Base-by-base conservation (phyloP, 1,140 invertebrate genomes). In the Drosophila ironensis region DNA sequence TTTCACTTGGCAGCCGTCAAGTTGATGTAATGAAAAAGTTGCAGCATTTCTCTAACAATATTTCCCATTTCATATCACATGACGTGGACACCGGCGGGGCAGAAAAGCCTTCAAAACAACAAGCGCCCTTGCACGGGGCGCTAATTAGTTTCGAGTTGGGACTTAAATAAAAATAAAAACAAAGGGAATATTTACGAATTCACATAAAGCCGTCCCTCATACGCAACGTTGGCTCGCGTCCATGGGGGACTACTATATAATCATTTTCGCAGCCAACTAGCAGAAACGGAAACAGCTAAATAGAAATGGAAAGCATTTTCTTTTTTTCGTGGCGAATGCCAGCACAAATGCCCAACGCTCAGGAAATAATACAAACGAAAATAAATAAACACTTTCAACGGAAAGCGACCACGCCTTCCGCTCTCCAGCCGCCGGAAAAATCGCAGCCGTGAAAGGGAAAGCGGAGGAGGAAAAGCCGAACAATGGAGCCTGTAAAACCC, bases 1-100 rank as follows among this genome's bases (percentile, higher is more conserved):
- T 82, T 64, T 53, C 41, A 35, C 45, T 53, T 61, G 63, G 27
- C 78, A 78, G 73, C 52, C 73, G 53, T 77, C 78, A 86, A 73
- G 63, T 82, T 82, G 80, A 78, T 82, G 51, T 77, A 72, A 78
- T 78, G 54, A 74, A 78, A 84, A 82, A 82, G 73, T 86, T 82
- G 63, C 57, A 67, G 63, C 64, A 56, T 61, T 67, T 78, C 69
- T 47, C 63, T 59, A 69, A 68, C 57, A 72, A 66, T 66, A 78
- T 84, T 70, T 86, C 57, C 47, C 69, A 78, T 77, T 50, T 77
- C 64, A 74, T 78, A 78, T 86, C 63, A 64, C 73, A 66, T 78
- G 63, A 82, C 78, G 68, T 46, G 54, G 66, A 71, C 44, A 50
- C 28, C n/a, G n/a, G n/a, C n/a, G n/a, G n/a, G n/a, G 33, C 41